phyloP scores from a whole-genome alignment of 1,140 invertebrate genomes.

The Eupristina koningsbergeri region DNA sequence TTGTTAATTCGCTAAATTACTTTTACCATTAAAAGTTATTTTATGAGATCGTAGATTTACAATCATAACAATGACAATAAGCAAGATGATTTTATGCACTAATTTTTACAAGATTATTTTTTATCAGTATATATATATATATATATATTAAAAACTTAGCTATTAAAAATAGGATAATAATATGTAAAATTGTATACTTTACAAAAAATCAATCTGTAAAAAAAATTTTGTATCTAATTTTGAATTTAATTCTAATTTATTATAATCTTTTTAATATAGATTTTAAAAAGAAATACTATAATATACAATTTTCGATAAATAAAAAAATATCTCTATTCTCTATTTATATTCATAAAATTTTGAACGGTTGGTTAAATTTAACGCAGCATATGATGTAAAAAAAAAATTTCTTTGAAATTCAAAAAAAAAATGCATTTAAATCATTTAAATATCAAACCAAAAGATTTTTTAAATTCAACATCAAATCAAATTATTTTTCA shows the following conservation, averaged over 20 bases:
- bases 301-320: not conserved
- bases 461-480: not conserved
- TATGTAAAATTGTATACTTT: too few species aligned
- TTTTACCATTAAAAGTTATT: too few species aligned
- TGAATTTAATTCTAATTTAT: not conserved
- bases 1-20: too few species aligned
- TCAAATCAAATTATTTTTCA: too few species aligned
- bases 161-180: too few species aligned
- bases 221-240: not conserved
- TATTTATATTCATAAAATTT: not conserved
- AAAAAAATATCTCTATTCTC: not conserved
- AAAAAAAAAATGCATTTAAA: not conserved
- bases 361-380: not conserved
- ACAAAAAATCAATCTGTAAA: too few species aligned
- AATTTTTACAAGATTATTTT: too few species aligned
- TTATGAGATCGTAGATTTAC: too few species aligned
- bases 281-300: not conserved
- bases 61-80: too few species aligned
- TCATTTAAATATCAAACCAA: not conserved
- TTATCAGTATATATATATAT: too few species aligned
- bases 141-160: too few species aligned
- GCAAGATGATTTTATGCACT: too few species aligned
- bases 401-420: not conserved
- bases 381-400: not conserved
- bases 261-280: not conserved